Conservation (phyloP, 2,113 vertebrate genomes). For the Pterophyllum scalare region DNA sequence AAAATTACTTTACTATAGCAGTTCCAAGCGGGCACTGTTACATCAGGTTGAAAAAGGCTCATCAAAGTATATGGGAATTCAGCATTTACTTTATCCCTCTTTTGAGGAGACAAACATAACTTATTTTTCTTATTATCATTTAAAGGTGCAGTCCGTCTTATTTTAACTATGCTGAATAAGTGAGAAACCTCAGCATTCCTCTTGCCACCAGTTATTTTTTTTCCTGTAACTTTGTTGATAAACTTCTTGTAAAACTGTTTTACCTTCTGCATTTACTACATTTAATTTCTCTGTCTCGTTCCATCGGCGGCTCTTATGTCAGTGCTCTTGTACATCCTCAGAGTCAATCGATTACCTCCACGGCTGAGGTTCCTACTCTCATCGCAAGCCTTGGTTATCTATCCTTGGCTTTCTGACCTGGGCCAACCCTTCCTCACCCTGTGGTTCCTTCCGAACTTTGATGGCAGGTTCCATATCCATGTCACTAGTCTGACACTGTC, state of each 20-base stretch:
- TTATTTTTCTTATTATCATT: conserved; percentile 52
- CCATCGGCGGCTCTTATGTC: conserved; percentile 44
- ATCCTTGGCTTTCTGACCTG: conserved; percentile 62
- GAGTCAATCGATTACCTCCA: conserved; percentile 74
- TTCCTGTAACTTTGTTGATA: conserved; percentile 48
- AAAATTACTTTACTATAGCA: conserved; percentile 65
- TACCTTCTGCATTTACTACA: conserved; percentile 40
- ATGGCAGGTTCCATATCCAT: conserved; percentile 85
- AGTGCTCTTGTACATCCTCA: conserved; percentile 45
- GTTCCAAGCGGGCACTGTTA: conserved; percentile 41
- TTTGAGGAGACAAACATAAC: conserved; percentile 56
- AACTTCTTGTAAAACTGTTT: conserved; percentile 49
- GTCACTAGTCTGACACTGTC: conserved; percentile 74
- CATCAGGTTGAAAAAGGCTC: conserved; percentile 55
- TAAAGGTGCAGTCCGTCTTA: conserved; percentile 8
- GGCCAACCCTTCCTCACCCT: conserved; percentile 57
- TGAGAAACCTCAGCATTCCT: background rate
- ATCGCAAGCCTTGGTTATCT: conserved; percentile 59
- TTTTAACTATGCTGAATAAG: background rate
- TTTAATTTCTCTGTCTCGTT: conserved; percentile 54
- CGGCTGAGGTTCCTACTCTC: conserved; percentile 59
- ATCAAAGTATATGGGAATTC: conserved; percentile 48
- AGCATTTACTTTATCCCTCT: conserved; percentile 49
- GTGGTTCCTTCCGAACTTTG: conserved; percentile 79
- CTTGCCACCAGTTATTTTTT: background rate